Conservation (phyloP, 2,888 invertebrate genomes). For the Drosophila multiciliata region DNA sequence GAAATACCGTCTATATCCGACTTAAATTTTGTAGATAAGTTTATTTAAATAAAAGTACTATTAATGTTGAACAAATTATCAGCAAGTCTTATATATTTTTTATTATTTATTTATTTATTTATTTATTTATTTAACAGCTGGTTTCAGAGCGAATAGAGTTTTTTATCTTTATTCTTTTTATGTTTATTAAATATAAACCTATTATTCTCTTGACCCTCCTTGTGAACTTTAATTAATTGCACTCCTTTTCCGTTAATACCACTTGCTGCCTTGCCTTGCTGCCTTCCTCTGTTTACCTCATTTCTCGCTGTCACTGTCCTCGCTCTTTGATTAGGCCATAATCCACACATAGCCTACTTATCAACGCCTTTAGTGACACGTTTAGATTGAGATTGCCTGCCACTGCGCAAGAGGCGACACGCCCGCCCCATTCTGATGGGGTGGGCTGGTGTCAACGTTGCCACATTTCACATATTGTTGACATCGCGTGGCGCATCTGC, state of each 20-base stretch:
- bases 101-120: too few species aligned
- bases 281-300: neutral
- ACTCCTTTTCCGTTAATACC: neutral
- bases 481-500: slow-evolving; percentile 61
- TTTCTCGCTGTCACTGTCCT: neutral
- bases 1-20: neutral
- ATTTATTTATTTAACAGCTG: neutral
- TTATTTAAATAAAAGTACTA: too few species aligned
- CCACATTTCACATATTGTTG: slow-evolving; percentile 55
- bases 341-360: slow-evolving; percentile 60
- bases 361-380: slow-evolving; percentile 41
- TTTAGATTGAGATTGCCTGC: slow-evolving; percentile 13
- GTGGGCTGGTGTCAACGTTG: slow-evolving; percentile 31
- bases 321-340: slow-evolving; percentile 5
- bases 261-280: neutral
- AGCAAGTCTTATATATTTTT: too few species aligned
- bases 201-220: too few species aligned
- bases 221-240: neutral
- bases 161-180: neutral
- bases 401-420: slow-evolving; percentile 8
- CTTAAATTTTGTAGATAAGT: too few species aligned
- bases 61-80: neutral
- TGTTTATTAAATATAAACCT: neutral
- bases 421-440: slow-evolving; percentile 18
- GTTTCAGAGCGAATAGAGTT: neutral